These are phyloP conservation scores for Oncorhynchus masou DNA, from an alignment of 2,113 vertebrate genomes.

Conservation along the genomic window DNA sequence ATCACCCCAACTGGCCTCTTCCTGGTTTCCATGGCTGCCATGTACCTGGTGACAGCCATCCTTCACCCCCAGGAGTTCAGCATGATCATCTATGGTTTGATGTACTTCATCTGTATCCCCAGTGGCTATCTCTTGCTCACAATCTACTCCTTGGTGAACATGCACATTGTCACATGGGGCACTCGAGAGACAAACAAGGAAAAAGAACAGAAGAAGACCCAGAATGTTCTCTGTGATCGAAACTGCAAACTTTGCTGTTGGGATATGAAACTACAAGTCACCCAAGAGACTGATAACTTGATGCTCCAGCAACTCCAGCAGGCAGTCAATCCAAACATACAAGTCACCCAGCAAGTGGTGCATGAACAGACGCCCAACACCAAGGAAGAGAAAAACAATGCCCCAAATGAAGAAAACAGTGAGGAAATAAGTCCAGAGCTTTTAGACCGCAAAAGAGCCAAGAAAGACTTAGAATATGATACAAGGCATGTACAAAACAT, in stretches of 20 bases:
- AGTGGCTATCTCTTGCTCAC: constrained; percentile 80
- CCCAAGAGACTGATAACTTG: constrained; percentile 69
- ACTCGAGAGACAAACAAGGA: constrained; percentile 74
- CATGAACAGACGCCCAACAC: too few species aligned
- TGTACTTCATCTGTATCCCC: constrained; percentile 82
- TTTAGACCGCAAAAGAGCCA: not conserved
- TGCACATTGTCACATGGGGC: constrained; percentile 80
- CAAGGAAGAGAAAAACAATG: too few species aligned
- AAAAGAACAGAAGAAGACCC: constrained; percentile 48
- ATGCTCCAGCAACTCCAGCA: constrained; percentile 66
- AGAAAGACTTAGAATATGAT: not conserved
- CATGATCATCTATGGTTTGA: constrained; percentile 76
- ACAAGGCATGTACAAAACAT: not conserved
- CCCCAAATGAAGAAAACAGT: constrained; percentile 2
- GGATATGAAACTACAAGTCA: constrained; percentile 70
- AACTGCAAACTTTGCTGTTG: constrained; percentile 74
- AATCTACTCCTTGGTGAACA: constrained; percentile 82
- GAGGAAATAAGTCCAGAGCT: not conserved
- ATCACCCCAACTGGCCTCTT: constrained; percentile 79
- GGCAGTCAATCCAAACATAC: constrained; percentile 27
- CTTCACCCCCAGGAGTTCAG: constrained; percentile 75
- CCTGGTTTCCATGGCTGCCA: constrained; percentile 72
- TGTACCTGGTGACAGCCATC: constrained; percentile 73
- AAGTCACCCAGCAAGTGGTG: too few species aligned
- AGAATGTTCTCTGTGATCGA: constrained; percentile 65